phyloP scores from a whole-genome alignment of 2,113 vertebrate genomes.

The Oostethus manadensis region DNA sequence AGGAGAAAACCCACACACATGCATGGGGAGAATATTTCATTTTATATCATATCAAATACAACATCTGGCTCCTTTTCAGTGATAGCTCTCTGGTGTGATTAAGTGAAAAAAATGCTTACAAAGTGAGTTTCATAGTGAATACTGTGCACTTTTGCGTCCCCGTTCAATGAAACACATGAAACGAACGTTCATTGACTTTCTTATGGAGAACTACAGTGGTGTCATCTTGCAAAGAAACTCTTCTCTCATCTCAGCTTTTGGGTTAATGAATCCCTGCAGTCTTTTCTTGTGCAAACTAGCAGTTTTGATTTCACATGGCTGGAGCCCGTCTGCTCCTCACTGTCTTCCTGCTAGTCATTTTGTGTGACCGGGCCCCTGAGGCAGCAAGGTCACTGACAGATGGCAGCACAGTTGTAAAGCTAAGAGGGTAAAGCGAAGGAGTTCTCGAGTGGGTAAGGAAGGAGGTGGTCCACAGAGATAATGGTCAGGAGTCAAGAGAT shows the following conservation, averaged over 20 bases:
- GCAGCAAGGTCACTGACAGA: slow-evolving; percentile 63
- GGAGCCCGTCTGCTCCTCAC: slow-evolving; percentile 14
- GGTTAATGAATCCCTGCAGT: slow-evolving; percentile 15
- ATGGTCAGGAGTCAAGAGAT: slow-evolving; percentile 2
- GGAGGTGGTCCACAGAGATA: slow-evolving; percentile 31
- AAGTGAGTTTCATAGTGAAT: slow-evolving; percentile 5
- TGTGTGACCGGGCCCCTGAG: slow-evolving; percentile 50
- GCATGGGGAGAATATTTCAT: too few relatives aligned
- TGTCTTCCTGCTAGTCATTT: slow-evolving; percentile 33
- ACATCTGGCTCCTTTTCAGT: neutral
- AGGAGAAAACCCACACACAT: too few relatives aligned
- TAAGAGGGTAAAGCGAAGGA: slow-evolving; percentile 57
- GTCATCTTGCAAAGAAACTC: slow-evolving; percentile 7
- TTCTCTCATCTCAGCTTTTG: slow-evolving; percentile 6
- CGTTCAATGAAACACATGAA: neutral
- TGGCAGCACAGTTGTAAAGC: slow-evolving; percentile 71
- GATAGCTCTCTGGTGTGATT: neutral
- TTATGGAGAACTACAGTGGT: slow-evolving; percentile 1
- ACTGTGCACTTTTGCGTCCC: neutral
- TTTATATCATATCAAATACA: neutral
- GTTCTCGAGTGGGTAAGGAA: slow-evolving; percentile 33
- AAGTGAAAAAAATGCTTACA: neutral
- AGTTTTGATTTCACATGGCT: slow-evolving; percentile 7
- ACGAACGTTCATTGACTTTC: neutral
- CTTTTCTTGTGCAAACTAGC: slow-evolving; percentile 6